Base-by-base conservation (phyloP, 2,113 vertebrate species). In the Hyaena hyaena region DNA sequence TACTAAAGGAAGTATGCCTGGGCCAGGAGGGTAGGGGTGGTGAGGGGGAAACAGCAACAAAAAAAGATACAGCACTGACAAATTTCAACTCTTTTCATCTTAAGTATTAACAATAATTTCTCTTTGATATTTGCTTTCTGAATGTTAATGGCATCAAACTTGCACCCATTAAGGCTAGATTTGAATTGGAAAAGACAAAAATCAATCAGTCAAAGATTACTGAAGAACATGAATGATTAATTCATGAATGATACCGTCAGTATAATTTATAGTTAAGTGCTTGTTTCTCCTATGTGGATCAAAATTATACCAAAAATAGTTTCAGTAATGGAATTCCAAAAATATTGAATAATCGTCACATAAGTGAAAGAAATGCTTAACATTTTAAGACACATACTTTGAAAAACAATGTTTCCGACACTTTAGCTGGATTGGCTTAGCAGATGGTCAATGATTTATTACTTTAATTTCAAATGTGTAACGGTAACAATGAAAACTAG, bases 171-270 rank as follows among this genome's bases (percentile, higher is more conserved):
- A 77, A 88, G 6, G 4, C 4, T 88, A 88, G 24, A 88, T 61
- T 74, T 79, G 53, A 90, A 74, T 43, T 93, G 33, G 45, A 79
- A 90, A 94, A 68, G 73, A 35, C 21, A 96, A 87, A 97, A 96
- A 66, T 66, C 9, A 79, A 66, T 88, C 63, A 69, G 24, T 53
- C 10, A 53, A 68, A 74, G 35, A 88, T 58, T 82, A 84, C 28
- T 31, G 31, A 93, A 87, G 7, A 90, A 85, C 26, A 65, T 79
- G 19, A 93, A 93, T 74, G 35, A 88, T 88, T 79, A 90, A 93
- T n/a, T 66, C 61, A 88, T 58, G 53, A 79, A 83, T 68, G 88
- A 81, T 92, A 88, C 3, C 80, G 55, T 80, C 33, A 50, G 15
- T 79, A 4, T 58, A 91, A 73, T 80, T 93, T 80, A 88, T 63